Percentiles rank a stretch among this genome's conserved stretches.
Conservation (phyloP, 1,140 invertebrate genomes). For the Heliconius melpomene region DNA sequence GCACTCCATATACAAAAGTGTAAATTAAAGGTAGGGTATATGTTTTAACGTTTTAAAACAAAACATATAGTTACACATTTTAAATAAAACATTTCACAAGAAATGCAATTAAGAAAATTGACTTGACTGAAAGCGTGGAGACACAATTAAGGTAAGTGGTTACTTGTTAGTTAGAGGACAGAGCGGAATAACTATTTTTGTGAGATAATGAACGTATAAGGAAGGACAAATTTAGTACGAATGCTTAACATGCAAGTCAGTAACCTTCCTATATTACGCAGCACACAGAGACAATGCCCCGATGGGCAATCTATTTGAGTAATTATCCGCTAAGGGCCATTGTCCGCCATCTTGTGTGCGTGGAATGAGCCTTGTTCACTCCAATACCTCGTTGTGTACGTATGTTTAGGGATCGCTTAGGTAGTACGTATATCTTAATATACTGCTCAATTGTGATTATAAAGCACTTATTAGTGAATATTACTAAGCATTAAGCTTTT, state of each 20-base stretch:
- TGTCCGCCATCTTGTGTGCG: constrained; percentile 76
- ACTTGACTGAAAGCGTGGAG: constrained; percentile 1
- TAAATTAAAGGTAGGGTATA: neutral
- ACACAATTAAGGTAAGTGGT: constrained; percentile 22
- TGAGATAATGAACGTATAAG: constrained; percentile 24
- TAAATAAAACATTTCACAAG: constrained; percentile 17
- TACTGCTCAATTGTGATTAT: neutral
- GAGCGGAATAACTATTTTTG: constrained; percentile 17
- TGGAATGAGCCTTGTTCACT: constrained; percentile 76
- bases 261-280: constrained; percentile 64
- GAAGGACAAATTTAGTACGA: constrained; percentile 33
- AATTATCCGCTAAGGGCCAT: constrained; percentile 79
- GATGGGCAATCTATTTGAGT: constrained; percentile 80
- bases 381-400: constrained; percentile 68
- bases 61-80: neutral
- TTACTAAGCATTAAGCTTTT: neutral
- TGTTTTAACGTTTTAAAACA: constrained; percentile 9
- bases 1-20: neutral
- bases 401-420: constrained; percentile 58
- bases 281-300: constrained; percentile 74
- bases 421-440: constrained; percentile 43
- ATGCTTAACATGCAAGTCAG: constrained; percentile 50
- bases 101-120: constrained; percentile 16
- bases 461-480: neutral
- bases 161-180: constrained; percentile 13